Evolutionary conservation across 2,113 vertebrate species (phyloP), one percentile per base, ranked within the genome.

Genomic region (Ellobius talpinus): DNA sequence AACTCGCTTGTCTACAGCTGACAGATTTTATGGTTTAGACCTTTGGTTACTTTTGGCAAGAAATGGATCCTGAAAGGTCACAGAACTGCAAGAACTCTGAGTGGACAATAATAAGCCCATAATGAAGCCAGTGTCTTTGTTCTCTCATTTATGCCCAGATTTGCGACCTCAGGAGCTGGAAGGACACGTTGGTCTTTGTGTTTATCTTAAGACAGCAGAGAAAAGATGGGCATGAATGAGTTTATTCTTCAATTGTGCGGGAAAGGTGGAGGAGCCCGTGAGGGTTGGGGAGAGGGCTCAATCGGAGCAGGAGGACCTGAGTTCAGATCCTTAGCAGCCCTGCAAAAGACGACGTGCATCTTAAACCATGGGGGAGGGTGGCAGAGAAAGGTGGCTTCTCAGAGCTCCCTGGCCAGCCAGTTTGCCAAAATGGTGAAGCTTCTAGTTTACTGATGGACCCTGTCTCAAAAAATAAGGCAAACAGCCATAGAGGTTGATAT

Each of bases 31-130:
- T 79, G 65, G 68, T 96, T 93, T 82, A 93, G 90, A 85, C 42
- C 85, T 96, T 96, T 88, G 88, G 33, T 90, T 88, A 81, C 91
- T 96, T 94, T 95, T 94, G 97, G 97, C 95, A 96, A 92, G 85
- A 86, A 90, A 50, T n/a, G 61, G 79, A 81, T 90, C 65, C 33
- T 72, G 85, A 96, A 95, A 97, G 88, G 50, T 93, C 76, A 93
- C 31, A 79, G 94, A 92, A 81, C 88, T 52, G 47, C 85, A 87
- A 94, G 93, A 91, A 87, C 87, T 96, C 16, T 52, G 82, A 95
- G 84, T n/a, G 91, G 72, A 66, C 92, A 92, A 95, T 86, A 92
- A 87, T 73, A 95, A 81, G 24, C n/a, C 65, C 33, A 39, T 45
- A 93, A 85, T 47, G 88, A 95, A 94, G 66, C 55, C 63, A 94